Base-by-base conservation (phyloP, 2,113 vertebrate genomes). In the Clupea harengus region DNA sequence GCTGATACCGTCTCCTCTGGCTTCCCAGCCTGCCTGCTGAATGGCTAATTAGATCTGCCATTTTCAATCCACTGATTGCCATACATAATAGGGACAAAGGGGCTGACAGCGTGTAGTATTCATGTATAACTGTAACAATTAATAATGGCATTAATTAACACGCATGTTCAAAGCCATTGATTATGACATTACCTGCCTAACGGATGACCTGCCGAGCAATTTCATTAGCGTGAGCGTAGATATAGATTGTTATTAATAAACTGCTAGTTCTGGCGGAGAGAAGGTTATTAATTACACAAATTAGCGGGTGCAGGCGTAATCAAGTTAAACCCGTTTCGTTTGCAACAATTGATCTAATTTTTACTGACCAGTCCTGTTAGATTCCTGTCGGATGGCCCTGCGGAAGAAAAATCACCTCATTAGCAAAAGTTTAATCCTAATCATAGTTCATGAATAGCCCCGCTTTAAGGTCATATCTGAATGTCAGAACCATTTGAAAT, bases 381-480 rank as follows among this genome's bases (percentile, higher is more conserved):
- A 88, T 86, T 81, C 87, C 93, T 95, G 95, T 96, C 95, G 95
- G 94, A 95, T 90, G 92, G 94, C 92, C 95, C 90, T 11, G 9
- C 81, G 28, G 96, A 97, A 99, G 98, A 99, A 96, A 97, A 98
- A 99, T 99, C 95, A 97, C 96, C 96, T 98, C 96, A 97, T 99
- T 99, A 99, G 96, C 94, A 95, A 96, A 98, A 97, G 97, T 99
- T 99, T 99, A 99, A 99, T 99, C 96, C 97, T 97, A 96, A 97
- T 98, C 97, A 99, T 97, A 97, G 97, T 96, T 99, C 96, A 97
- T 95, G 96, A 95, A 97, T 96, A 95, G 95, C 95, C 97, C 94
- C 94, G 97, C 96, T 97, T 98, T 99, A 99, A 99, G 98, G 98
- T 99, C 98, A 99, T 96, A 97, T 98, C 96, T 97, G 97, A 99